Evolutionary conservation across 2,113 vertebrate genomes (phyloP).

Genomic region (Leucopsar rothschildi): DNA sequence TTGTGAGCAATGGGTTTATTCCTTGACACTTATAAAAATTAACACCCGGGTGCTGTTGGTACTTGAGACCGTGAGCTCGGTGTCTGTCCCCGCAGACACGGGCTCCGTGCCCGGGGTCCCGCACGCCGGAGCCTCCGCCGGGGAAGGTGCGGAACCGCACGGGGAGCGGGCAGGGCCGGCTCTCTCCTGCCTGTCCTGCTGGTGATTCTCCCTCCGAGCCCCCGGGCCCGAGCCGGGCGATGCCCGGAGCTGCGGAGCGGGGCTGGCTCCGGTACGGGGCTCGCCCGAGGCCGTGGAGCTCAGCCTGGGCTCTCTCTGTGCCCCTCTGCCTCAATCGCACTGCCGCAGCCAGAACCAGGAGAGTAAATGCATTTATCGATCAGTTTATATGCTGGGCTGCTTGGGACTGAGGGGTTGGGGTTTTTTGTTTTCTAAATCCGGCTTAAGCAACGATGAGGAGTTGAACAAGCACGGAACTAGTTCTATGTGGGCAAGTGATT

Average conservation of each 20-base stretch:
- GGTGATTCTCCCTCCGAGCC: neutral
- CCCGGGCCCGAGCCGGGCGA: neutral
- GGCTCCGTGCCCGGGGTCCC: neutral
- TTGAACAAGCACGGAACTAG: neutral
- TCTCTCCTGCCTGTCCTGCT: neutral
- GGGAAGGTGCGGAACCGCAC: neutral
- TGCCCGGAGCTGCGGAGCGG: neutral
- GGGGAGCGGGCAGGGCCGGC: neutral
- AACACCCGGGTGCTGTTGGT: neutral
- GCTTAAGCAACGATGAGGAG: neutral
- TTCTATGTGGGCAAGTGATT: neutral
- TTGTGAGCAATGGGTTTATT: neutral
- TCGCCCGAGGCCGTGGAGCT: rapidly evolving
- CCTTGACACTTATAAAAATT: neutral
- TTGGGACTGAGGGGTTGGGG: neutral
- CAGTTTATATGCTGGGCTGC: rapidly evolving
- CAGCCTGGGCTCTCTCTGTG: neutral
- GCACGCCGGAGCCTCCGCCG: neutral
- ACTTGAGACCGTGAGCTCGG: neutral
- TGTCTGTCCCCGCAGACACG: rapidly evolving
- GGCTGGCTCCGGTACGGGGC: neutral
- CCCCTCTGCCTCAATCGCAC: rapidly evolving
- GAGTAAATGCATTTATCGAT: neutral
- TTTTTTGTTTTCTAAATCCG: neutral
- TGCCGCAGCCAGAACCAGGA: rapidly evolving